These are phyloP conservation scores for Otolemur crassicaudatus DNA, from an alignment of 2,797 vertebrate genomes.

Conservation along the genomic window DNA sequence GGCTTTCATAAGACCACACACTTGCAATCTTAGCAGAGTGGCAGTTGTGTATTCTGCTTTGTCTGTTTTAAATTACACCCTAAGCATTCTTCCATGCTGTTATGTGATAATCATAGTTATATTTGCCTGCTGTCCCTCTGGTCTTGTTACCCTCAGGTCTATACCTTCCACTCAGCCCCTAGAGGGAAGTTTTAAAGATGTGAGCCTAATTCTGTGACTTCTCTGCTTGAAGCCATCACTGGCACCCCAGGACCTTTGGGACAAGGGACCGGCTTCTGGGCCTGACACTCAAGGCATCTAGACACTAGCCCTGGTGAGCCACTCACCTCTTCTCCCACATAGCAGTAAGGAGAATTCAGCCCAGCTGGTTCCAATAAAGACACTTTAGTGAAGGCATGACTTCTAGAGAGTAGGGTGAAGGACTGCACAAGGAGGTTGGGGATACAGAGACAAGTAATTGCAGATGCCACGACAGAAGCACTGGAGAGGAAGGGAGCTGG, in stretches of 20 bases:
- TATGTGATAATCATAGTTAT: background rate
- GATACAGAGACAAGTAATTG: rapidly evolving
- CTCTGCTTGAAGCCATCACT: background rate
- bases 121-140: background rate
- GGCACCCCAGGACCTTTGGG: background rate
- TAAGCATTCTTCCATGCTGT: background rate
- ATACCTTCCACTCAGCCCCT: background rate
- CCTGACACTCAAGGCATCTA: background rate
- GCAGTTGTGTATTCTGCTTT: background rate
- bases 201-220: background rate
- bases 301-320: background rate
- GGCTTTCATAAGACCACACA: background rate
- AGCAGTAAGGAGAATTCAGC: background rate
- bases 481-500: rapidly evolving
- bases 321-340: background rate
- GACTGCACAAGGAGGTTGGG: background rate
- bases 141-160: background rate
- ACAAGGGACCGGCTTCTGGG: background rate
- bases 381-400: background rate
- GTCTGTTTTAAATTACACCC: background rate
- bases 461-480: too few species aligned
- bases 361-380: background rate
- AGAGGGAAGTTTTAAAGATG: background rate
- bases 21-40: background rate
- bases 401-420: background rate